These are phyloP conservation scores for Palythoa heliodiscus DNA, from an alignment of 92 coral and sea anemone species.

Conservation along the genomic window DNA sequence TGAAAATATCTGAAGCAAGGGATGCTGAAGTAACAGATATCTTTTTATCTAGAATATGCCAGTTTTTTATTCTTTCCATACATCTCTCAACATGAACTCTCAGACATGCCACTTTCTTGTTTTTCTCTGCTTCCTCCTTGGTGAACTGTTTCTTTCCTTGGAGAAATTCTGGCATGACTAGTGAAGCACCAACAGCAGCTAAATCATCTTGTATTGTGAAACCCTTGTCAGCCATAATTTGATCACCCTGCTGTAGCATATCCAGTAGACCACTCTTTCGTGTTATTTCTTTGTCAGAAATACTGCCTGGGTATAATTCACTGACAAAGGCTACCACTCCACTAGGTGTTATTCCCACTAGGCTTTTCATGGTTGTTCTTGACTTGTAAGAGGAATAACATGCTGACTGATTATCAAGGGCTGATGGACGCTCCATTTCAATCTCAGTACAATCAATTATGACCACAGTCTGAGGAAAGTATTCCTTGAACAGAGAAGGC, in stretches of 20 bases:
- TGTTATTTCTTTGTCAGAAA: constrained; percentile 63
- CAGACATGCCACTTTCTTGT: constrained; percentile 65
- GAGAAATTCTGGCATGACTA: constrained; percentile 56
- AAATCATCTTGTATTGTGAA: constrained; percentile 57
- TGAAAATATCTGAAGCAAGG: constrained; percentile 59
- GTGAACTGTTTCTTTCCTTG: constrained; percentile 54
- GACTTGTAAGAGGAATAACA: constrained; percentile 70
- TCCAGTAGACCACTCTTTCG: constrained; percentile 54
- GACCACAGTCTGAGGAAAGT: constrained; percentile 52
- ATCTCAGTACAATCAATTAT: constrained; percentile 72
- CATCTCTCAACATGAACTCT: constrained; percentile 66
- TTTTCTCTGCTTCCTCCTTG: constrained; percentile 56
- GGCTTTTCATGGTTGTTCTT: constrained; percentile 69
- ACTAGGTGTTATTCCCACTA: constrained; percentile 71
- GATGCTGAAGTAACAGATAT: constrained; percentile 56
- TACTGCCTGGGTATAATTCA: constrained; percentile 56
- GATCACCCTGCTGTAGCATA: constrained; percentile 35
- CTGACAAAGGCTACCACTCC: constrained; percentile 61
- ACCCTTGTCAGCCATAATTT: constrained; percentile 56
- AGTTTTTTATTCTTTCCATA: constrained; percentile 74
- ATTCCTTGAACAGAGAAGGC: constrained; percentile 59
- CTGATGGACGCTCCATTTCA: constrained; percentile 73
- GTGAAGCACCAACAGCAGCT: constrained; percentile 48
- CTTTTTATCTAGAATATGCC: constrained; percentile 69
- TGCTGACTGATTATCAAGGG: constrained; percentile 65